These are phyloP conservation scores for Trogon melanurus DNA, from an alignment of 2,113 vertebrate species.

Conservation along the genomic window DNA sequence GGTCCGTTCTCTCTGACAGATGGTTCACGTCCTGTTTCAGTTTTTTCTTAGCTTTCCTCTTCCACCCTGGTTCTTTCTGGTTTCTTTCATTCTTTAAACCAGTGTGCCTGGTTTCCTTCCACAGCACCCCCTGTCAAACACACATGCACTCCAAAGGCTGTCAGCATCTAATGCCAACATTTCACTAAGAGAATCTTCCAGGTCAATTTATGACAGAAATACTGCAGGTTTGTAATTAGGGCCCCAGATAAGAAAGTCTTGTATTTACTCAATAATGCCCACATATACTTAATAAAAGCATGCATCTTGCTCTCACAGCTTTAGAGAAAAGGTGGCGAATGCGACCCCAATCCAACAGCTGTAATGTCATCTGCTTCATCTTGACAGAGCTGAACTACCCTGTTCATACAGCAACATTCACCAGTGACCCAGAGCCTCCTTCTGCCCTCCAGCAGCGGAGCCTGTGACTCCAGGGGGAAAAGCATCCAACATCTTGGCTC, in stretches of 20 bases:
- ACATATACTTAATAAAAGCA: background rate
- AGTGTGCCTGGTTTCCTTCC: background rate
- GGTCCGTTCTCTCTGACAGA: background rate
- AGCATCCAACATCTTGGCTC: background rate
- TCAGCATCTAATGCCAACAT: slow-evolving; percentile 1
- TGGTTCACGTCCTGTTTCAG: background rate
- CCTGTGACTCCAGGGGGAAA: background rate
- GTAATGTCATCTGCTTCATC: background rate
- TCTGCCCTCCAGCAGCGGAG: background rate
- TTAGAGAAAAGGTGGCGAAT: background rate
- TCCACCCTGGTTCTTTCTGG: background rate
- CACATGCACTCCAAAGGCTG: background rate
- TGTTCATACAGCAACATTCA: background rate
- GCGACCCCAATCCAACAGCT: background rate
- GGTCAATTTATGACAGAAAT: slow-evolving; percentile 45
- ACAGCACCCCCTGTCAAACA: background rate
- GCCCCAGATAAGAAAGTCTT: background rate
- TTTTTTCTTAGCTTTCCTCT: background rate
- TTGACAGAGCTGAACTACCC: background rate
- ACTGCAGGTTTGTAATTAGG: slow-evolving; percentile 25
- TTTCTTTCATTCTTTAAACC: background rate
- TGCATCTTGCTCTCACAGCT: background rate
- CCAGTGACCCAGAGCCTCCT: background rate
- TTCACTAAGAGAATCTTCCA: background rate
- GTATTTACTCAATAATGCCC: slow-evolving; percentile 13